Evolutionary conservation across 2,888 invertebrate genomes (phyloP), one percentile per base, ranked within the genome.

Genomic region (Crossocerus cetratus): DNA sequence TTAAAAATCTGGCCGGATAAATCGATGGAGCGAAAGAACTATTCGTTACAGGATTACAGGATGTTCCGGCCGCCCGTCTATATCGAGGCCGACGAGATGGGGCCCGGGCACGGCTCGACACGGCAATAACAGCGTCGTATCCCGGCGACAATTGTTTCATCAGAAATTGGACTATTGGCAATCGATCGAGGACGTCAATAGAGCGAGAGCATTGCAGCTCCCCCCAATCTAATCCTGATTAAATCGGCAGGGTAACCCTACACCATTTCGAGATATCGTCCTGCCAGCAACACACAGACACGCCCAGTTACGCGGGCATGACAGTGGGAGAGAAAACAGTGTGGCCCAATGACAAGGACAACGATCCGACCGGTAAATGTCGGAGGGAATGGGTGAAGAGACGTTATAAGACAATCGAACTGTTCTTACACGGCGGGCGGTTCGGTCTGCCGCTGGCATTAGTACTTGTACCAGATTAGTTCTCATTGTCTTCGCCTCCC

Each of bases 91-190:
- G n/a, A n/a, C 16, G 49, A 57, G 8, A 18, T 5, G n/a, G 44
- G 57, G 60, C 62, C 68, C 49, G 63, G 22, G 44, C 16, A 65
- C 59, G 16, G 54, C 49, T 61, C 60, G 56, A 53, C 60, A 49
- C 8, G 16, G 49, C 59, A 57, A 63, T 73, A 74, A 63, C 69
- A 61, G 59, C 69, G 62, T 65, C 45, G 45, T 53, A 65, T 73
- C 58, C 62, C 59, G 54, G 16, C 44, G 69, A 74, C 65, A 55
- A 74, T 69, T 69, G 69, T 73, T 53, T 69, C 64, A 22, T 73
- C 75, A 69, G 62, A 66, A 55, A 75, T 73, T 73, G 66, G 73
- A 69, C 65, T 63, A 69, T 75, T 73, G 60, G 3, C 23, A 2
- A 55, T 18, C 56, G 63, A 73, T 73, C 23, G 59, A 11, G 32